phyloP scores from a whole-genome alignment of 2,888 invertebrate genomes.

The Pristionchus arcanus region DNA sequence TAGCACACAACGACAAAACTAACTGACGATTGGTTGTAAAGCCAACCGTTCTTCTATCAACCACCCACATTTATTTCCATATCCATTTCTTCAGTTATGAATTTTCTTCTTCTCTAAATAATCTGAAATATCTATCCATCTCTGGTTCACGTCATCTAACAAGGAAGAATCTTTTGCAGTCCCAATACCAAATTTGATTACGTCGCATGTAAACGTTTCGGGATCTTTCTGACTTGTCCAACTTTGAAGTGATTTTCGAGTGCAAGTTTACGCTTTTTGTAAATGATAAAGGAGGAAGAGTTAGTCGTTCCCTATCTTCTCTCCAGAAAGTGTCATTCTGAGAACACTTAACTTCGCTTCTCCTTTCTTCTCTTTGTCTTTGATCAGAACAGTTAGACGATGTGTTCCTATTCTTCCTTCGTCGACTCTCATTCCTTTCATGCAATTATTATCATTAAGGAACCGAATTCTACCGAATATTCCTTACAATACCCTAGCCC shows the following conservation, averaged over 20 bases:
- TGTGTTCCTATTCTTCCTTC: not conserved
- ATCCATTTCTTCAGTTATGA: not conserved
- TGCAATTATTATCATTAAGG: not conserved
- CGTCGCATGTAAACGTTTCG: not conserved
- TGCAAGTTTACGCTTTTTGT: not conserved
- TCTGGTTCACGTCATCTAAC: not conserved
- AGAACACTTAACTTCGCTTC: not conserved
- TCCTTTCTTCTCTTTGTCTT: conserved; percentile 33
- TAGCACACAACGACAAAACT: conserved; percentile 15
- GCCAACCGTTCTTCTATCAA: not conserved
- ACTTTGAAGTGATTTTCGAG: not conserved
- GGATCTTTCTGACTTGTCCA: not conserved
- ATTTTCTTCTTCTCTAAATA: not conserved
- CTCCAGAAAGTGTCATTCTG: not conserved
- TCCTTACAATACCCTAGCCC: not conserved
- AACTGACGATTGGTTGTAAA: not conserved
- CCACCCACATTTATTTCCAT: not conserved
- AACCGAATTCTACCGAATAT: not conserved
- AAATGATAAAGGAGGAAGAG: not conserved
- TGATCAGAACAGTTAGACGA: not conserved
- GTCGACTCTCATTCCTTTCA: not conserved
- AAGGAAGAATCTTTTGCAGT: conserved; percentile 18
- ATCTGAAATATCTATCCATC: not conserved
- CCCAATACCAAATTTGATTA: not conserved
- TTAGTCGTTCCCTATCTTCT: not conserved